These are phyloP conservation scores for Etheostoma cragini DNA, from an alignment of 2,113 vertebrate species.

Conservation along the genomic window DNA sequence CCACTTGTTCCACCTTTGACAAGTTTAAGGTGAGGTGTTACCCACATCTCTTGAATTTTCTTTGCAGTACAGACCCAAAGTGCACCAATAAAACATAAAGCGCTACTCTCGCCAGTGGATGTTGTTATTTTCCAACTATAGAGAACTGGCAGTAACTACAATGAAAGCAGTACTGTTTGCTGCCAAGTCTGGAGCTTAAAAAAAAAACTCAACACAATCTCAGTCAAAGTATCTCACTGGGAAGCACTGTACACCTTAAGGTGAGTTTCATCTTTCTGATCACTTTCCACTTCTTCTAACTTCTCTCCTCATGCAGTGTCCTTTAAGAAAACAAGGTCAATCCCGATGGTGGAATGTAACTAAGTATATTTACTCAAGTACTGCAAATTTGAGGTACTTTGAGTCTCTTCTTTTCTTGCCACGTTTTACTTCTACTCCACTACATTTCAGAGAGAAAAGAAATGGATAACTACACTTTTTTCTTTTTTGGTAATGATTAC, in stretches of 20 bases:
- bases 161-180: slow-evolving; percentile 42
- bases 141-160: slow-evolving; percentile 71
- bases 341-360: too few species aligned
- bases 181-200: slow-evolving; percentile 67
- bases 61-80: slow-evolving; percentile 48
- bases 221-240: slow-evolving; percentile 51
- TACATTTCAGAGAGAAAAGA: too few species aligned
- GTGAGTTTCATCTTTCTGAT: slow-evolving; percentile 53
- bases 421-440: too few species aligned
- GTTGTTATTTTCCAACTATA: slow-evolving; percentile 63
- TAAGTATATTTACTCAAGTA: too few species aligned
- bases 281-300: slow-evolving; percentile 42
- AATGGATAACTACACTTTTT: too few species aligned
- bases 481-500: too few species aligned
- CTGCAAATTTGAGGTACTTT: too few species aligned
- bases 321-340: slow-evolving; percentile 13
- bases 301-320: neutral
- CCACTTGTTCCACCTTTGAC: slow-evolving; percentile 47
- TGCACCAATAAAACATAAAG: slow-evolving; percentile 59
- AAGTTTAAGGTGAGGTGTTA: slow-evolving; percentile 35
- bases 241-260: slow-evolving; percentile 57
- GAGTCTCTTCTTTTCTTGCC: too few species aligned
- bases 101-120: slow-evolving; percentile 63
- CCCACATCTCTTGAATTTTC: slow-evolving; percentile 37
- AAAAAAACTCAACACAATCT: slow-evolving; percentile 18